These are phyloP conservation scores for Slavum lentiscoides DNA, from an alignment of 2,888 invertebrate genomes.

Conservation along the genomic window DNA sequence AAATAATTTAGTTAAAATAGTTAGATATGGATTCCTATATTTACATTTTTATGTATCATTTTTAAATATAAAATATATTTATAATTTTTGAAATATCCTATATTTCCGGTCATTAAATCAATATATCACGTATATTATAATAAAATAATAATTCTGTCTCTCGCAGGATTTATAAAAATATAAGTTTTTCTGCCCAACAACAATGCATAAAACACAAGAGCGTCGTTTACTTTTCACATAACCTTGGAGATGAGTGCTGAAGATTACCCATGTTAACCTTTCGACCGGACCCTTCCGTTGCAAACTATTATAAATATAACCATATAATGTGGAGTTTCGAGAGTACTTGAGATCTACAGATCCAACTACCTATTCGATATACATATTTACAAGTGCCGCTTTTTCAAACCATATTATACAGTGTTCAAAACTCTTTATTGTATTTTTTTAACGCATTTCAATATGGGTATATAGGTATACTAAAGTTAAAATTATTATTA, in stretches of 20 bases:
- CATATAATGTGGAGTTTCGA: neutral
- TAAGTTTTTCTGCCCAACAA: slow-evolving; percentile 1
- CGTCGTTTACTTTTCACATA: slow-evolving; percentile 35
- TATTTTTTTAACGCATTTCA: too few species aligned
- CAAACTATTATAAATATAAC: slow-evolving; percentile 46
- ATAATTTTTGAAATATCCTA: too few species aligned
- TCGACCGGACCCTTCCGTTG: slow-evolving; percentile 25
- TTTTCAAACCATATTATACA: too few species aligned
- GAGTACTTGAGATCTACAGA: slow-evolving; percentile 10
- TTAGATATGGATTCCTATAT: too few species aligned
- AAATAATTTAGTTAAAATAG: too few species aligned
- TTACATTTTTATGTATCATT: too few species aligned
- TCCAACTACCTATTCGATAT: neutral
- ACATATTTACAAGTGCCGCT: slow-evolving; percentile 2
- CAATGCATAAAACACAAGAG: slow-evolving; percentile 27
- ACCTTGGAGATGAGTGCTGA: slow-evolving; percentile 23
- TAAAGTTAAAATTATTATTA: too few species aligned
- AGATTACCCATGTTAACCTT: slow-evolving; percentile 47
- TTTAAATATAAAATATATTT: too few species aligned
- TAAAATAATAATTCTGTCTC: slow-evolving; percentile 14
- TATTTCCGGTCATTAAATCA: slow-evolving; percentile 21
- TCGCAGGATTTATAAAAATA: slow-evolving; percentile 11
- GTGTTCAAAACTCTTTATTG: too few species aligned
- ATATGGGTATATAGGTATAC: too few species aligned
- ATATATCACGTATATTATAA: neutral